Percentiles rank a stretch among this genome's conserved stretches.
These are phyloP conservation scores for Ispidina picta DNA, from an alignment of 2,797 vertebrate genomes.

Conservation along the genomic window DNA sequence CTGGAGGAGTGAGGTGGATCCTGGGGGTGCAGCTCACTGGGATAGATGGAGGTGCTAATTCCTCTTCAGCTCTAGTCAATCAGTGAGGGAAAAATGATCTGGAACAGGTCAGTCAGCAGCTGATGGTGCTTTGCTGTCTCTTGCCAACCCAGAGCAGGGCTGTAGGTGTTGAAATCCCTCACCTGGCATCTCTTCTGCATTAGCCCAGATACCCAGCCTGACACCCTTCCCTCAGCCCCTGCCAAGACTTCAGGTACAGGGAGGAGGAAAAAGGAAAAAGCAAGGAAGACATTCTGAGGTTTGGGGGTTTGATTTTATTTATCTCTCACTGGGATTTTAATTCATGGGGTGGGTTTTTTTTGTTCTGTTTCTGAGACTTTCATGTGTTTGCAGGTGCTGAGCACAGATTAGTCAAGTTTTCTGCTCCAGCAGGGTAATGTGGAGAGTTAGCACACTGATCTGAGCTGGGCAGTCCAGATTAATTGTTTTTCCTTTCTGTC, in stretches of 20 bases:
- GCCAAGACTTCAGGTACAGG: neutral
- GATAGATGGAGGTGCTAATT: neutral
- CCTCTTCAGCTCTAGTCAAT: neutral
- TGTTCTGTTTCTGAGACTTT: neutral
- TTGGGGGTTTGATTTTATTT: neutral
- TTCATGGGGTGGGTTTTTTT: neutral
- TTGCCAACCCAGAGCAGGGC: neutral
- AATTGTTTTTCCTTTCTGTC: slow-evolving; percentile 36
- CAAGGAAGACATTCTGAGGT: neutral
- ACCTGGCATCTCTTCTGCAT: neutral
- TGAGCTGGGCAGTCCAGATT: slow-evolving; percentile 27
- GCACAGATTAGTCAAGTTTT: slow-evolving; percentile 40
- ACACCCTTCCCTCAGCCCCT: neutral
- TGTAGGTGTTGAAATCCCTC: neutral
- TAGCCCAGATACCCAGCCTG: neutral
- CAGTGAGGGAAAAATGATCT: neutral
- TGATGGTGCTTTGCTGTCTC: neutral
- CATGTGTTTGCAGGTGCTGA: slow-evolving; percentile 50
- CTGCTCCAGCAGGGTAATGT: slow-evolving; percentile 25
- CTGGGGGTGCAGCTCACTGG: neutral
- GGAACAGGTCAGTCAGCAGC: neutral
- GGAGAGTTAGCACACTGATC: neutral
- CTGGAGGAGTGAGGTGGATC: neutral
- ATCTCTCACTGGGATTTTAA: slow-evolving; percentile 27
- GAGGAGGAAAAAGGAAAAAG: neutral